Base-by-base conservation (phyloP, 2,113 vertebrate genomes). In the Oriolus oriolus region DNA sequence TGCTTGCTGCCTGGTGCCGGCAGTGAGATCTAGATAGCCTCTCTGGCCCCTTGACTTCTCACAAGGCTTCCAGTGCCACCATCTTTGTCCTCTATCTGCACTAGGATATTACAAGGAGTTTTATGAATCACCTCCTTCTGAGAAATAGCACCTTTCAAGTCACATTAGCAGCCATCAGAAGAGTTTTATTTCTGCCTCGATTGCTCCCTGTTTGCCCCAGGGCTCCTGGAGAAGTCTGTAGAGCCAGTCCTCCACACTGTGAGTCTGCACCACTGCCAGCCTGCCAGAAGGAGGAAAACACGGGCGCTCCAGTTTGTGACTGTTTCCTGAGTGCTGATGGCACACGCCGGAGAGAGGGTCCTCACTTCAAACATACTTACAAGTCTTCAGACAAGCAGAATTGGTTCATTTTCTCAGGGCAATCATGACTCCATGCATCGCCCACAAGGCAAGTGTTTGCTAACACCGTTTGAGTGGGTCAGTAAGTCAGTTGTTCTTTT, bases 381-480 rank as follows among this genome's bases (percentile, higher is more conserved):
- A 12, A 1, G 2, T 47, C 63, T 88, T 80, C 2, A 4, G 24
- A 47, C 30, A 59, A 65, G 33, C 11, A 63, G 56, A 66, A 71
- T 1, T 9, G 10, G 17, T 5, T 15, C 17, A 6, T 81, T 93
- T 90, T 84, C 60, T 56, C 59, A 84, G 30, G 24, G 26, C 13
- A 86, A 20, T 5, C 24, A 15, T 23, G 19, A 31, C 24, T 65
- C 27, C 14, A 4, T 13, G 7, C 10, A 33, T 12, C 0, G 0
- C 23, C 12, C 1, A 0, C 7, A 5, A 4, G 20, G 15, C 18
- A 89, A 33, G 17, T 5, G 6, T 35, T 68, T 49, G 7, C 30
- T 24, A 37, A 41, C 22, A 3, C 13, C 0, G 0, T 6, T 13
- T 9, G 16, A n/a, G 10, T 11, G 9, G 17, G 17, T 69, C 74